Evolutionary conservation across 1,140 invertebrate genomes (phyloP), one percentile per base, ranked within the genome.

Genomic region (Bombus affinis): DNA sequence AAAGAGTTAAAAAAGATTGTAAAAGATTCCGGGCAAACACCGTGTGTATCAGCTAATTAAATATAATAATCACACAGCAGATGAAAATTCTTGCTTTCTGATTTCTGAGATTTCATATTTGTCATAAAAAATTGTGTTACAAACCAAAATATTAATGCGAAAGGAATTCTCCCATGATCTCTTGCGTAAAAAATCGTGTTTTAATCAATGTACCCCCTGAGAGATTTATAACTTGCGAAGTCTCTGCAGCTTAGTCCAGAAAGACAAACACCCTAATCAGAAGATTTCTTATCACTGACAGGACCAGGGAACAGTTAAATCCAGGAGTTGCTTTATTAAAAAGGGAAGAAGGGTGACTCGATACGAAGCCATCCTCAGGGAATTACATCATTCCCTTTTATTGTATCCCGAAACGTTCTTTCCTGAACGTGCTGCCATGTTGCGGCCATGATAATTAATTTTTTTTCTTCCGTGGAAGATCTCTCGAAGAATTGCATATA

Each of bases 361-460:
- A 70, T 65, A 66, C 28, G 57, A 44, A 57, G 32, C 8, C 15
- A 10, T 25, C 25, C 35, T 35, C 18, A 12, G 2, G 62, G 12
- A 76, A 68, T 76, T 82, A 74, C 81, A 32, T 35, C 37, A 25
- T 75, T 82, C 72, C 9, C 32, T 57, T 66, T 66, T 53, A 68
- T 83, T 66, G 72, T 47, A 28, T 1, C 75, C 47, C 32, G 62
- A 65, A 86, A 82, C 73, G 72, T 73, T 47, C 25, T 83, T 73
- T 57, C 73, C 62, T 76, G 78, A 86, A 81, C 28, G 75, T 71
- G 47, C 68, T 71, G 28, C 59, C 84, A 86, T 90, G 90, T 91
- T 89, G 81, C 86, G 91, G 92, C 12, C 89, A 92, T 91, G 89
- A 85, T 93, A 93, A 93, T 92, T 92, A 93, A 93, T 93, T 91